Evolutionary conservation across 1,140 invertebrate genomes (phyloP).

Genomic region (Goniozus legneri): DNA sequence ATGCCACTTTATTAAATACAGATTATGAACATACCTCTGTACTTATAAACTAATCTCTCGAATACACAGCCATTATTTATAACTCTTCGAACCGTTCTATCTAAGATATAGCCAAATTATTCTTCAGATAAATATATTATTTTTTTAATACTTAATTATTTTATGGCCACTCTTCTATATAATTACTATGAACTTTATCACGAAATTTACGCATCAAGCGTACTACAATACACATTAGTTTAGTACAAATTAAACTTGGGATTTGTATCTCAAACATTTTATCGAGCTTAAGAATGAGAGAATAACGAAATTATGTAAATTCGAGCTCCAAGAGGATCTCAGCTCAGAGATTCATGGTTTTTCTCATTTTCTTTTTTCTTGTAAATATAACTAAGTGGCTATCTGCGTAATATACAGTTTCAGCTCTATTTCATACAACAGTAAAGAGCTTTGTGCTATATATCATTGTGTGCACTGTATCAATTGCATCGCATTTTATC

Average conservation of each 20-base stretch:
- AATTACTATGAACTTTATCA: slow-evolving; percentile 34
- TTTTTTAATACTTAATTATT: neutral
- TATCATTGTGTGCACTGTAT: slow-evolving; percentile 51
- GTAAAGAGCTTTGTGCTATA: slow-evolving; percentile 51
- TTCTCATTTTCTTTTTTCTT: no score
- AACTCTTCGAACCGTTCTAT: neutral
- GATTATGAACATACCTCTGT: neutral
- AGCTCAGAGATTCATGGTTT: no score
- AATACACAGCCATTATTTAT: slow-evolving; percentile 1
- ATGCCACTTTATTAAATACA: neutral
- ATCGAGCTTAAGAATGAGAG: slow-evolving; percentile 22
- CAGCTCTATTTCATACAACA: slow-evolving; percentile 35
- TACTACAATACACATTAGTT: slow-evolving; percentile 26
- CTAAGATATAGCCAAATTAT: slow-evolving; percentile 7
- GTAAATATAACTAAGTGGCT: slow-evolving; percentile 33
- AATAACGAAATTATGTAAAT: slow-evolving; percentile 29
- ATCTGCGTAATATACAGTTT: slow-evolving; percentile 39
- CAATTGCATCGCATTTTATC: slow-evolving; percentile 31
- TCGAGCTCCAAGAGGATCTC: no score
- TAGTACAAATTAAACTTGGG: slow-evolving; percentile 33
- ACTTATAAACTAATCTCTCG: neutral
- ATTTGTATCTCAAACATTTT: slow-evolving; percentile 18
- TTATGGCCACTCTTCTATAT: slow-evolving; percentile 29
- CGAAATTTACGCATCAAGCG: slow-evolving; percentile 27
- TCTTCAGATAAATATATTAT: neutral